Conservation (phyloP, 1,140 invertebrate species). For the Drosophila grimshawi region DNA sequence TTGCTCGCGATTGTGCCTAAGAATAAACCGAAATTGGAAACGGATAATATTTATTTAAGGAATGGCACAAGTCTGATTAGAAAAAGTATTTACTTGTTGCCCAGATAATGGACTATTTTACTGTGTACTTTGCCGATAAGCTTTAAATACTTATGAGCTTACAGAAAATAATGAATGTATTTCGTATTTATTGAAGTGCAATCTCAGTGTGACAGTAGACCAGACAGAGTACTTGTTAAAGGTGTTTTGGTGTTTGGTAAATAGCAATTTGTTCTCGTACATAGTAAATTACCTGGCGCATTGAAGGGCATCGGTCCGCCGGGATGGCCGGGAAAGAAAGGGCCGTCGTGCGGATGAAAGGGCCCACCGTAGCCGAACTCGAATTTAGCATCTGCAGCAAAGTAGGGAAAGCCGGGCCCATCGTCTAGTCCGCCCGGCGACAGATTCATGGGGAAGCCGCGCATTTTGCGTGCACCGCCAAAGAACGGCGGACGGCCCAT, state of each 20-base stretch:
- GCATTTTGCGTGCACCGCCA: slow-evolving; percentile 94
- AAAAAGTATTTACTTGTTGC: no score
- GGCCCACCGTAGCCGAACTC: slow-evolving; percentile 95
- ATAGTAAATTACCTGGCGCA: slow-evolving; percentile 87
- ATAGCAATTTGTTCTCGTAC: not conserved
- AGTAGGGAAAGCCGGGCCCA: slow-evolving; percentile 93
- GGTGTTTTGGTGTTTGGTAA: not conserved
- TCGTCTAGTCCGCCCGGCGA: slow-evolving; percentile 93
- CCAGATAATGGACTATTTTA: no score
- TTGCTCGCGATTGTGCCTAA: no score
- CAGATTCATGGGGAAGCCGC: slow-evolving; percentile 95
- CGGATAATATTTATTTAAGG: not conserved
- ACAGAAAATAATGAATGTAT: no score
- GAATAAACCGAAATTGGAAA: not conserved
- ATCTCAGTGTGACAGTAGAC: not conserved
- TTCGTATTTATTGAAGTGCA: not conserved
- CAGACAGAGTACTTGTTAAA: not conserved
- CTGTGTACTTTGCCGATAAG: no score
- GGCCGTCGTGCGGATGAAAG: slow-evolving; percentile 93
- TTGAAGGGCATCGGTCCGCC: slow-evolving; percentile 90
- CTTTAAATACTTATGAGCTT: no score
- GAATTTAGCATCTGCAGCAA: slow-evolving; percentile 93
- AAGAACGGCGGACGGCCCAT: slow-evolving; percentile 96
- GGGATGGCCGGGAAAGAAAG: slow-evolving; percentile 92
- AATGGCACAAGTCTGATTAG: not conserved